Base-by-base conservation (phyloP, 2,797 vertebrate species). In the Thamnophis elegans region DNA sequence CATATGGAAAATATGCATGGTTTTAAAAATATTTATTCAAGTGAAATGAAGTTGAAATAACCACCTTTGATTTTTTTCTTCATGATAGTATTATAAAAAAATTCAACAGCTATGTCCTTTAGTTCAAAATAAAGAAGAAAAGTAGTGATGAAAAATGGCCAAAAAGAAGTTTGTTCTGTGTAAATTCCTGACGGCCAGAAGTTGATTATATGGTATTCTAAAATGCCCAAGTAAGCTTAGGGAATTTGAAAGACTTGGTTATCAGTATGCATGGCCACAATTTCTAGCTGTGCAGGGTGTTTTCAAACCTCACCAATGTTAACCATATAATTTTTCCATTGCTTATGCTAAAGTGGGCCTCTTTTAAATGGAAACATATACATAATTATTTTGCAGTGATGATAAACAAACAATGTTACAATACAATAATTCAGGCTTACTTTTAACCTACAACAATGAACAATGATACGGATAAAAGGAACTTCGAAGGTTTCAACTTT, bases 121-220 rank as follows among this genome's bases (percentile, higher is more conserved):
- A 22, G n/a, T 86, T 94, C 85, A 94, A 94, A 56, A 93, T 22
- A 42, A 90, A 85, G 28, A 14, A 51, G 47, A 12, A 55, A 59
- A 94, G 73, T 82, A 10, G 11, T 16, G 55, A 54, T 28, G 42
- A 62, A 89, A 89, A 90, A 92, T 42, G 88, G 62, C 82, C 22
- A 58, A 93, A 18, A 18, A 28, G 8, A 59, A 95, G 88, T 82
- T 93, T 90, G 87, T 92, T 90, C 89, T 12, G 51, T n/a, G 25
- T 65, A 14, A 93, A 95, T 95, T 94, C 65, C 60, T 92, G 73
- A 94, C 93, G 11, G 11, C 13, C 94, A 90, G 54, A 68, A 94
- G 91, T 36, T 92, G 85, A 0, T 0, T 88, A 93, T 55, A 47
- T 58, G 55, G 91, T 93, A 68, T 18, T 85, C 92, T 89, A 62